phyloP scores from a whole-genome alignment of 2,113 vertebrate genomes.

The Gymnocephalus cernua region DNA sequence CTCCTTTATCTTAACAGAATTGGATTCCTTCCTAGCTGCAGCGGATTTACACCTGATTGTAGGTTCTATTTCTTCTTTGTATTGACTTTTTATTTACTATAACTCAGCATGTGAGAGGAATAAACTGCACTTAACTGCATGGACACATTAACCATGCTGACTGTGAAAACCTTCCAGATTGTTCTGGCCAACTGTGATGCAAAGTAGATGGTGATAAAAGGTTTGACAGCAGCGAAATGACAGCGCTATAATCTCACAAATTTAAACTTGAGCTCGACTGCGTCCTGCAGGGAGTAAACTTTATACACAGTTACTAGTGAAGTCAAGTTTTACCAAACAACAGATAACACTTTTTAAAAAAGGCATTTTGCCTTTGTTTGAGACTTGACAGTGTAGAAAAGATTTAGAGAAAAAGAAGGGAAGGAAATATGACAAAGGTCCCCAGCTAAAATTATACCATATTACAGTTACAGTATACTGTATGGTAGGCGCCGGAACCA shows the following conservation, averaged over 20 bases:
- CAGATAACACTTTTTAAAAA: neutral
- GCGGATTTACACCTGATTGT: constrained; percentile 27
- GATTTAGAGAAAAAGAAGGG: neutral
- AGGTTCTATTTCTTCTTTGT: constrained; percentile 14
- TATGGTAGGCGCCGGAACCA: too few relatives aligned
- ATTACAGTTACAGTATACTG: too few relatives aligned
- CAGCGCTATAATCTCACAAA: neutral
- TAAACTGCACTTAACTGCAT: constrained; percentile 4
- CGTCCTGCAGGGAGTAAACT: constrained; percentile 9
- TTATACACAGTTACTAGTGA: neutral
- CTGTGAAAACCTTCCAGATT: constrained; percentile 2
- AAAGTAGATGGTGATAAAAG: constrained; percentile 1
- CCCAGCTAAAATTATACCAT: too few relatives aligned
- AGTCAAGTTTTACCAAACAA: neutral
- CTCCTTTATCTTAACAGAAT: neutral
- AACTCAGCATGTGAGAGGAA: neutral
- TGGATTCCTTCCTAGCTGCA: neutral
- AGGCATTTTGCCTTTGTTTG: neutral
- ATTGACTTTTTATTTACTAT: constrained; percentile 3
- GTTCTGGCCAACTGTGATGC: neutral
- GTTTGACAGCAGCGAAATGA: constrained; percentile 34
- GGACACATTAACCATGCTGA: neutral
- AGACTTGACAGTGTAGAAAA: neutral
- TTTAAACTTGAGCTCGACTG: neutral
- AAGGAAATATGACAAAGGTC: neutral